Base-by-base conservation (phyloP, 1,140 invertebrate species). In the Neodiprion fabricii region DNA sequence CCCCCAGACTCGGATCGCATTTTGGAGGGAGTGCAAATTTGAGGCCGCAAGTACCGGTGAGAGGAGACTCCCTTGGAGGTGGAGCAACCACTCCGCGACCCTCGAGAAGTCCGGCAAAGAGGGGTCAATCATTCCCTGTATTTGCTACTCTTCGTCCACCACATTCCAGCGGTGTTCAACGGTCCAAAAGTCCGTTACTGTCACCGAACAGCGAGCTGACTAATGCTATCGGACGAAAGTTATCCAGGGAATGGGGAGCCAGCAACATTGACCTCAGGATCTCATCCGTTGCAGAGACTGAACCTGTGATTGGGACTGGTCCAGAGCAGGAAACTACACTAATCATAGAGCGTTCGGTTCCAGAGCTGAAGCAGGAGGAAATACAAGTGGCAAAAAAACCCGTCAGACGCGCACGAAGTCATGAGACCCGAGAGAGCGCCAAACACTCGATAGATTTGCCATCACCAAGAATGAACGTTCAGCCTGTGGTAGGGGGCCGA, bases 91-190 rank as follows among this genome's bases (percentile, higher is more conserved):
- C 87, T 0, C 85, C 86, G 0, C 79, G 81, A 67, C 82, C 87
- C n/a, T 81, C 82, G 1, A 81, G 86, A 4, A 89, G 87, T 71
- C 87, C 87, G 0, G 85, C 87, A 3, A 89, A 88, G 72, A 80
- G 87, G 0, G 87, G 87, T 1, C 87, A 88, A 66, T 89, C 87
- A 0, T 89, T 88, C 71, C 87, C 87, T 1, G 87, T 85, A 0
- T 89, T 88, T 69, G 84, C 87, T 1, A 89, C 86, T 0, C 68
- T 88, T 21, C 81, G 83, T 70, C 76, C 76, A 68, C 81, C 84
- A 12, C 85, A 84, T 0, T 72, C 80, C 0, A 74, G 71, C 47
- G 73, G 83, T 12, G 81, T 85, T 71, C 74, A 77, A 1, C 5
- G 48, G 7, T 84, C 85, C 4, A 88, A 80, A 71, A 86, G 86